Evolutionary conservation across 37 sponge, comb jelly and placozoan species (phyloP).

Genomic region (Mnemiopsis leidyi): DNA sequence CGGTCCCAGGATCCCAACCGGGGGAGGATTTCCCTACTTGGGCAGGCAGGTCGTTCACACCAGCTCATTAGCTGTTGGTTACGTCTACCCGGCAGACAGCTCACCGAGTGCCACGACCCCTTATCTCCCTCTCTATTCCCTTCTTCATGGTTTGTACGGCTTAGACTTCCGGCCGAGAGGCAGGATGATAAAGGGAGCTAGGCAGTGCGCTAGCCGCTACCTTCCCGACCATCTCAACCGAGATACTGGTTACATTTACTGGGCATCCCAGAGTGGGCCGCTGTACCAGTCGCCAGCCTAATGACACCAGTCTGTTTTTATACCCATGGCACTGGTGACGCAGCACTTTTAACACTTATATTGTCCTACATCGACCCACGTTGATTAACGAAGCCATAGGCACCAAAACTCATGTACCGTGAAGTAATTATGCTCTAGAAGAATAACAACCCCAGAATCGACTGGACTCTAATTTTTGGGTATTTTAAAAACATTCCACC

Average conservation of each 20-base stretch:
- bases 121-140: not conserved
- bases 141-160: not conserved
- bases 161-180: not conserved
- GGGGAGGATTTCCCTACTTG: no score
- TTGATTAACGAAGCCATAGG: slow-evolving; percentile 31
- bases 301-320: not conserved
- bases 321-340: not conserved
- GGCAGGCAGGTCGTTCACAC: not conserved
- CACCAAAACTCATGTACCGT: slow-evolving; percentile 12
- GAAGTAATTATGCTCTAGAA: not conserved
- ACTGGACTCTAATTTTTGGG: not conserved
- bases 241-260: not conserved
- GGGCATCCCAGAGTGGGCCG: not conserved
- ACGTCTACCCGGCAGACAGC: not conserved
- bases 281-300: not conserved
- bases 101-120: not conserved
- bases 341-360: slow-evolving; percentile 23
- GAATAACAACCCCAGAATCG: not conserved
- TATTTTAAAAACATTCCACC: not conserved
- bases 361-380: not conserved
- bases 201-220: no score
- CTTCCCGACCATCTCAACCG: not conserved
- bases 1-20: not conserved
- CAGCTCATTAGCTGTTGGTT: not conserved
- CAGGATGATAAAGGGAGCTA: not conserved